Percentiles rank a stretch among this genome's conserved stretches.
phyloP scores from a whole-genome alignment of 2,888 invertebrate genomes.

The Metacarcinus magister region DNA sequence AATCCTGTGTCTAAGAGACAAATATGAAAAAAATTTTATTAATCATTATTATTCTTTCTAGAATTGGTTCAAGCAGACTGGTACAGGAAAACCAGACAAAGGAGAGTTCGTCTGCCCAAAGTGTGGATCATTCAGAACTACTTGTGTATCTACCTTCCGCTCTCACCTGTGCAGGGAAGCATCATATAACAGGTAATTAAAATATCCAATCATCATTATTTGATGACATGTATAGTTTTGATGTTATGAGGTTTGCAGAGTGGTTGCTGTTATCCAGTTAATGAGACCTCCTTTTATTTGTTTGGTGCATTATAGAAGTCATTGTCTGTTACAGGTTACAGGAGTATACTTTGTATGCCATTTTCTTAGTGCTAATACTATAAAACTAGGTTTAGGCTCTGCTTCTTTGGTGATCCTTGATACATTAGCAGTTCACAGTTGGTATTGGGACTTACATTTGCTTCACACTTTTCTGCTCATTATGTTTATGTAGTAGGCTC shows the following conservation, averaged over 20 bases:
- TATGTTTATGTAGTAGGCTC: too few species aligned
- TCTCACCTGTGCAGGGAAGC: conserved; percentile 89
- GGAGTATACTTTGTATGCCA: too few species aligned
- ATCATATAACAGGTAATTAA: conserved; percentile 87
- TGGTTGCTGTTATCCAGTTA: background rate
- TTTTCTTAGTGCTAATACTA: too few species aligned
- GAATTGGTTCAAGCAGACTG: conserved; percentile 68
- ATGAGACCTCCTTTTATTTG: too few species aligned
- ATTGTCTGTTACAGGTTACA: too few species aligned
- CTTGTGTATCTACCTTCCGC: conserved; percentile 87
- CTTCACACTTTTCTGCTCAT: too few species aligned
- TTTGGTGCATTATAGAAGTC: background rate
- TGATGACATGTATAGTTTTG: background rate
- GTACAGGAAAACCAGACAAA: conserved; percentile 76
- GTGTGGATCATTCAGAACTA: conserved; percentile 87
- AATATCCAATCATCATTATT: background rate
- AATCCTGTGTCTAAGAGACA: background rate
- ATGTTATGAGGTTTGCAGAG: background rate
- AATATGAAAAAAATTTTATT: background rate
- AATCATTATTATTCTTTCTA: conserved; percentile 12
- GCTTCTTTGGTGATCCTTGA: too few species aligned
- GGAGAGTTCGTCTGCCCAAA: conserved; percentile 86
- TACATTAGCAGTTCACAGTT: too few species aligned
- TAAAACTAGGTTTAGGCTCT: too few species aligned
- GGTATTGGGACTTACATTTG: too few species aligned